Evolutionary conservation across 2,888 invertebrate species (phyloP).

Genomic region (Caenorhabditis imperialis): DNA sequence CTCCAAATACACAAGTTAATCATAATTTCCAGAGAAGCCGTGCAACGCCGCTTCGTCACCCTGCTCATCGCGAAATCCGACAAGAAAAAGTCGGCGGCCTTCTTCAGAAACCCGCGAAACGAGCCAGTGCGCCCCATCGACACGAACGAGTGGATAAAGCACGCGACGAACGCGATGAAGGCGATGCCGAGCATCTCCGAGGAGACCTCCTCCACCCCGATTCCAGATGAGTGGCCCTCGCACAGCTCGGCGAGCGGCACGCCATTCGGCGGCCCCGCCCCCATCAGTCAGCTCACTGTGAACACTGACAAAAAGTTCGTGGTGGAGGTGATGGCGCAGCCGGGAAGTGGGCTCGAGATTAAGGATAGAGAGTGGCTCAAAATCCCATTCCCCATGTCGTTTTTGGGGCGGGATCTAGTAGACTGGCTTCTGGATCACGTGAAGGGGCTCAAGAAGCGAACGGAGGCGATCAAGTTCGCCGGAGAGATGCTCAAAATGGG

Average conservation of each 20-base stretch:
- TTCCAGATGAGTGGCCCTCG: constrained; percentile 40
- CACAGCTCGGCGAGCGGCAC: constrained; percentile 40
- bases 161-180: constrained; percentile 25
- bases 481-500: constrained; percentile 18
- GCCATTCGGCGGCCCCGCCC: constrained; percentile 22
- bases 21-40: constrained; percentile 2
- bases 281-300: background rate
- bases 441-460: constrained; percentile 2
- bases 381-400: constrained; percentile 16
- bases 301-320: constrained; percentile 18
- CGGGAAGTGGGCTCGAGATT: constrained; percentile 32
- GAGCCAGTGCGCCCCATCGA: constrained; percentile 28
- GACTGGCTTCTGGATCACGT: constrained; percentile 31
- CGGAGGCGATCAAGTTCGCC: constrained; percentile 15
- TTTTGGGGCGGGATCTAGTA: constrained; percentile 17
- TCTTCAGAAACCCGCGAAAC: constrained; percentile 15
- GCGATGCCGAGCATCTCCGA: constrained; percentile 33
- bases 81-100: background rate
- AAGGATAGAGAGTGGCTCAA: constrained; percentile 32
- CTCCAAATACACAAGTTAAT: too few species aligned
- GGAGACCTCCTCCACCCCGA: constrained; percentile 32
- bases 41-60: constrained; percentile 10
- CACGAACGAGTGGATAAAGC: constrained; percentile 43
- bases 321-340: constrained; percentile 24
- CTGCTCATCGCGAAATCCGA: constrained; percentile 13